Base-by-base conservation (phyloP, 1,140 invertebrate species). In the Drosophila azteca region DNA sequence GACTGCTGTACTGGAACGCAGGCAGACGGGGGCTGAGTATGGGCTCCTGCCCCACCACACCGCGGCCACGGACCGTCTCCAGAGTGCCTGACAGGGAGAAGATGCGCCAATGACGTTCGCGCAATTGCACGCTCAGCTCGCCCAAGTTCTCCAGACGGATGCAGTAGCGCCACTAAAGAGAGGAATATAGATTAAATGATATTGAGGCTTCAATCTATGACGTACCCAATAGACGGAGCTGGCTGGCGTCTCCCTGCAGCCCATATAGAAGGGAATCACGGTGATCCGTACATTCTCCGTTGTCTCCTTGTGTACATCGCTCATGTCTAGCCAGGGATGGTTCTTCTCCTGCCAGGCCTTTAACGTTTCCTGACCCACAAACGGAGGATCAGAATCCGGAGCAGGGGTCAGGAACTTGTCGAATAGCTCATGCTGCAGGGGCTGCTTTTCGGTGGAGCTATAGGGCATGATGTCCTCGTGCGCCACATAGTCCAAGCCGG, bases 241-340 rank as follows among this genome's bases (percentile, higher is more conserved):
- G 57, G 96, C 95, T 85, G 98, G 97, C 48, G 96, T 96, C 89
- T 97, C 96, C 74, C 97, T 94, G 80, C 96, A 98, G 7, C 91
- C 91, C 91, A 92, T 92, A 90, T 98, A 99, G 92, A 99, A 99
- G 3, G 98, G 98, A 92, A 99, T 99, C 3, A 99, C 98, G 8
- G 98, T 99, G 6, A 99, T 96, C 17, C 98, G 93, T 72, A 99
- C 95, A 92, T 97, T 96, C 92, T 99, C 97, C 0, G 98, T 99
- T 0, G 97, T 99, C 93, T 99, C 97, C 90, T 97, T 97, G 91
- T 99, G 97, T n/a, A 99, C 98, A 93, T 99, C 97, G 35, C 97
- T 98, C 50, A 99, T 92, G 90, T 99, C 97, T 43, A 99, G 91
- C 98, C 98, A 99, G 0, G 98, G 97, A 92, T 99, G 97, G 93